These are phyloP conservation scores for Menura novaehollandiae DNA, from an alignment of 2,113 vertebrate genomes.

Conservation along the genomic window DNA sequence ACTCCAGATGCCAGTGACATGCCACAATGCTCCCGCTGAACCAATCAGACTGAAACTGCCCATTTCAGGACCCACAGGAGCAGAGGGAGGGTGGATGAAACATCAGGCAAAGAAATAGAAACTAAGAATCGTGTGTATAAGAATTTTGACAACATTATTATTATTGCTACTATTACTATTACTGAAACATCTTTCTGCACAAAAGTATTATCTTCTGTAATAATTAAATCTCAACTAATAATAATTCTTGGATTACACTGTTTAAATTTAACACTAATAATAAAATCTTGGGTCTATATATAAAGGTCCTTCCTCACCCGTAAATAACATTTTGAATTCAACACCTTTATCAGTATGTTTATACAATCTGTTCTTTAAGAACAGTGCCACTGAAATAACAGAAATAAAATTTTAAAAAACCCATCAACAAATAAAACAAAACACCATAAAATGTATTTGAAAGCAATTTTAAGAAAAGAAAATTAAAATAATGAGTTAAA, in stretches of 20 bases:
- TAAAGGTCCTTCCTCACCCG: background rate
- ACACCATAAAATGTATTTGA: background rate
- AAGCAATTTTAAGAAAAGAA: background rate
- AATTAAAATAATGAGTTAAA: background rate
- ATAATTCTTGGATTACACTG: background rate
- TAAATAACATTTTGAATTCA: background rate
- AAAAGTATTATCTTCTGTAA: background rate
- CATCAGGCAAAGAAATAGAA: background rate
- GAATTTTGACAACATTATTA: background rate
- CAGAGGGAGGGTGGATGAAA: accelerated
- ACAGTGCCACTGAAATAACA: background rate
- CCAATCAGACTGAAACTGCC: background rate
- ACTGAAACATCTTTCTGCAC: background rate
- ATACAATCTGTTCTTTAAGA: background rate
- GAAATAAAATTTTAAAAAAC: background rate
- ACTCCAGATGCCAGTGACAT: background rate
- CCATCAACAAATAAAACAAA: background rate
- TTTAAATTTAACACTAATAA: background rate
- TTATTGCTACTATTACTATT: too few species aligned
- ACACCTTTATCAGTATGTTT: background rate
- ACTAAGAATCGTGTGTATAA: background rate
- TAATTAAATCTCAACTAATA: background rate
- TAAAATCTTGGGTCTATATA: background rate
- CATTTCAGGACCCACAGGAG: background rate
- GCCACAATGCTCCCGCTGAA: accelerated